phyloP scores from a whole-genome alignment of 2,888 invertebrate genomes.

The Drosophila greeni region DNA sequence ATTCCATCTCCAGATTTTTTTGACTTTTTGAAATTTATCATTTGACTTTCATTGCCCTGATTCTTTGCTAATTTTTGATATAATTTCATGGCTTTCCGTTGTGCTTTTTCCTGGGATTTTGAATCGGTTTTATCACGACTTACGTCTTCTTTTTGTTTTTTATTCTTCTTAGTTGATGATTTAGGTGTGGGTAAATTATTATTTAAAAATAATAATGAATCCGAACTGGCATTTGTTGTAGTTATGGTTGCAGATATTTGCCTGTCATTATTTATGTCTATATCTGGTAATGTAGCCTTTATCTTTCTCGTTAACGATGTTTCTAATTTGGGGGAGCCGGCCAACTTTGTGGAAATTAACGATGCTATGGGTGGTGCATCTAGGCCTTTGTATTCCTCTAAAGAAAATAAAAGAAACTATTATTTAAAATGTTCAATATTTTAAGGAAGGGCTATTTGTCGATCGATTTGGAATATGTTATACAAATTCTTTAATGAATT shows the following conservation, averaged over 20 bases:
- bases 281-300: background rate
- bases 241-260: background rate
- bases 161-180: conserved; percentile 58
- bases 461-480: no score
- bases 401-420: conserved; percentile 1
- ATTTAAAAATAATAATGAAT: conserved; percentile 2
- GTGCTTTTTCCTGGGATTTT: conserved; percentile 65
- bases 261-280: conserved; percentile 5
- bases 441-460: no score
- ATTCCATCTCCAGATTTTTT: conserved; percentile 50
- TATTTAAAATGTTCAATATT: no score
- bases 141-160: conserved; percentile 56
- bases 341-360: conserved; percentile 13
- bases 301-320: background rate
- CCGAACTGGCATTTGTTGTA: background rate
- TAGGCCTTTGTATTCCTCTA: conserved; percentile 65
- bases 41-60: conserved; percentile 15
- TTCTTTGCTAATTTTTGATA: conserved; percentile 64
- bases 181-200: conserved; percentile 18
- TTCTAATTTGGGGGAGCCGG: background rate
- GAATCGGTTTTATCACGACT: background rate
- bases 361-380: conserved; percentile 57
- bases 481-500: no score
- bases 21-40: conserved; percentile 42
- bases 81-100: conserved; percentile 71